phyloP scores from a whole-genome alignment of 2,888 invertebrate species.

The Hyalella azteca region DNA sequence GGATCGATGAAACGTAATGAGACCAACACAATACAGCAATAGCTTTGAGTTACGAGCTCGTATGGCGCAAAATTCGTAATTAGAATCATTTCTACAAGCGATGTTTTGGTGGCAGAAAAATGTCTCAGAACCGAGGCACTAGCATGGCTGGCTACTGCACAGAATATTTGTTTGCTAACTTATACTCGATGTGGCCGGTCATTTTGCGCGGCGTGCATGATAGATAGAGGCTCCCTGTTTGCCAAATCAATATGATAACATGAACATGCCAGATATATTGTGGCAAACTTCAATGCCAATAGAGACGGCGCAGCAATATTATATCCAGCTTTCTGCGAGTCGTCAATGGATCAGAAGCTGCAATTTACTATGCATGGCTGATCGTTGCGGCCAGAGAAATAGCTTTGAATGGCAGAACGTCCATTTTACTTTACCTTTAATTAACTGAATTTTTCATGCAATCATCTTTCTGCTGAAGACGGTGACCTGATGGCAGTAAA shows the following conservation, averaged over 20 bases:
- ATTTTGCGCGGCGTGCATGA: constrained; percentile 17
- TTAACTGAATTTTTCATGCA: constrained; percentile 6
- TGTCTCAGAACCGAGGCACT: not conserved
- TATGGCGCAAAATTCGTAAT: not conserved
- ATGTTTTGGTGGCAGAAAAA: not conserved
- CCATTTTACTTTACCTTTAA: not conserved
- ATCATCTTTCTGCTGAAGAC: not conserved
- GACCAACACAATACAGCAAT: not conserved
- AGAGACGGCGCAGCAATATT: not conserved
- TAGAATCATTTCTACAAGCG: not conserved
- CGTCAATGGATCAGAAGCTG: not conserved
- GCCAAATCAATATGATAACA: constrained; percentile 33
- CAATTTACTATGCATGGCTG: constrained; percentile 14
- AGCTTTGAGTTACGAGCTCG: not conserved
- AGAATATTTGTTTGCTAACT: not conserved
- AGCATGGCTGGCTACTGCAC: not conserved
- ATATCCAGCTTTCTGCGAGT: constrained; percentile 1
- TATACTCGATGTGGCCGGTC: not conserved
- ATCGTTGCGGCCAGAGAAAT: not conserved
- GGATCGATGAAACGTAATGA: not conserved
- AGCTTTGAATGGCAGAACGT: constrained; percentile 5
- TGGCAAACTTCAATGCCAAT: constrained; percentile 30
- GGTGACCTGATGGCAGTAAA: no score
- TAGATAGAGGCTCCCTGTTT: constrained; percentile 22
- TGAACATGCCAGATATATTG: constrained; percentile 16